Evolutionary conservation across 2,113 vertebrate genomes (phyloP), one percentile per base, ranked within the genome.

Genomic region (Perognathus longimembris): DNA sequence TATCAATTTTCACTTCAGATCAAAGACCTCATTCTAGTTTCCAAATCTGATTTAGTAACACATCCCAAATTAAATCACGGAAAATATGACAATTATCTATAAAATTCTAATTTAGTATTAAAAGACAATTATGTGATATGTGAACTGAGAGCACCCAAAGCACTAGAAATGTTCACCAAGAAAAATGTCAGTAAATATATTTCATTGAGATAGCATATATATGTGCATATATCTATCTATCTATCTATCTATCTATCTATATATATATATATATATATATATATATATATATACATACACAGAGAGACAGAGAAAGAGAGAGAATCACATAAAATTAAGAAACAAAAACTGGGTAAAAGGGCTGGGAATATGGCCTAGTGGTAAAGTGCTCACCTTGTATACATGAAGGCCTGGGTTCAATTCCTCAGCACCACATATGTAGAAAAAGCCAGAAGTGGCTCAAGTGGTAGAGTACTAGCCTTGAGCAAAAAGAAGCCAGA

Each of bases 301-400:
- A n/a, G n/a, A n/a, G n/a, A n/a, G n/a, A n/a, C n/a, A n/a, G n/a
- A n/a, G n/a, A n/a, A n/a, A n/a, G n/a, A n/a, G n/a, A 54, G 4
- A 54, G 12, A 54, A 54, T 54, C 50, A 54, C 14, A 59, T 34
- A 64, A 81, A 77, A 30, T 38, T 40, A 81, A 34, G 54, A 81
- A 57, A 84, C 24, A 54, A 90, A 94, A 79, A 80, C 28, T 92
- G 24, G 12, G 14, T 50, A 80, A 78, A 70, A n/a, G n/a, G n/a
- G n/a, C n/a, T n/a, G n/a, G n/a, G n/a, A n/a, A n/a, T n/a, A n/a
- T n/a, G n/a, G n/a, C n/a, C n/a, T n/a, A n/a, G n/a, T n/a, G n/a
- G n/a, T n/a, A n/a, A n/a, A n/a, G n/a, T n/a, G n/a, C n/a, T n/a
- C n/a, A n/a, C n/a, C n/a, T n/a, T n/a, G n/a, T n/a, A n/a, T n/a